Base-by-base conservation (phyloP, 2,797 vertebrate genomes). In the Galago senegalensis region DNA sequence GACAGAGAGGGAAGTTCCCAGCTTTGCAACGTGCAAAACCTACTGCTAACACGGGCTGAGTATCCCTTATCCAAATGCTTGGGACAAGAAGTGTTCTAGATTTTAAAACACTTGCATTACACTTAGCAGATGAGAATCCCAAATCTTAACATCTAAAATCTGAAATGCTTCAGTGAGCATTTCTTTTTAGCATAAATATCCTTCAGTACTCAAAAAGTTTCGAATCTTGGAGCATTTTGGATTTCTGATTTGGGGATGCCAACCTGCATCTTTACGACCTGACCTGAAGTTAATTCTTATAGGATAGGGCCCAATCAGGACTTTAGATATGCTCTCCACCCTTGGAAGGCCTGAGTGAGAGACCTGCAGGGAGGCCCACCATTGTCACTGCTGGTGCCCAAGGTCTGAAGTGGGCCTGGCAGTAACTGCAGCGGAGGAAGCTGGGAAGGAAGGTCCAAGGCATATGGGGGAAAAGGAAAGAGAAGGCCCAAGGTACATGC, bases 1-100 rank as follows among this genome's bases (percentile, higher is more conserved):
- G 77, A 75, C 60, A 87, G 5, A 23, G 31, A 87, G 53, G 49
- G 53, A 76, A 85, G 92, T 40, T 91, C 2, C 0, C 21, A 96
- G 96, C 70, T 53, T 60, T 0, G 49, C 87, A 97, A 97, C 27
- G 65, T 94, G 97, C 90, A 95, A 97, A 89, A 0, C 86, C 92
- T 76, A 20, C 46, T 9, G 61, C 61, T 21, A 40, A 5, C 43
- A 63, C 10, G 27, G 34, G 56, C 7, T 58, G 21, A 80, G 56
- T 37, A 80, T 58, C 21, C 53, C 53, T 58, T 80, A 58, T 37
- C n/a, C 53, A 60, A 80, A 80, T 80, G 34, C n/a, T 37, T 58
- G 21, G 23, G 23, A 58, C 13, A 25, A 37, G n/a, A 80, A 80
- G n/a, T 37, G 14, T 60, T 80, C 58, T 2, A 14, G 73, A 76